Conservation (phyloP, 2,888 invertebrate genomes). For the Cacoxenus indagator region DNA sequence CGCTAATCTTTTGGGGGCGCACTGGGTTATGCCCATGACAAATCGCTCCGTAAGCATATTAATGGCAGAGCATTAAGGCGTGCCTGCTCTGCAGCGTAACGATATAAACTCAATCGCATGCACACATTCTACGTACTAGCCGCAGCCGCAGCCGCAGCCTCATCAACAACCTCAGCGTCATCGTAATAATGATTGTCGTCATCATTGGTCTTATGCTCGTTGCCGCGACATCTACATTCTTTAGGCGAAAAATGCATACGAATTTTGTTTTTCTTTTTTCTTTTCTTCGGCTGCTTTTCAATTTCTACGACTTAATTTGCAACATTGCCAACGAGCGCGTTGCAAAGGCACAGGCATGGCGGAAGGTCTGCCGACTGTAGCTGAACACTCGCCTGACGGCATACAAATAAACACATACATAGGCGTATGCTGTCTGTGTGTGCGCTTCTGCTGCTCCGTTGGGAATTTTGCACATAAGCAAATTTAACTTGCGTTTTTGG, state of each 20-base stretch:
- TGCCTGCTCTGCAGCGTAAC: neutral
- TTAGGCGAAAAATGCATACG: neutral
- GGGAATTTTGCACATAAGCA: conserved; percentile 28
- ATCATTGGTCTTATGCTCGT: neutral
- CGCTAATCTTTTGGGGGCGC: conserved; percentile 6
- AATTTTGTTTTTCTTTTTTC: neutral
- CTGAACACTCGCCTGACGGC: neutral
- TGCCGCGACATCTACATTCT: neutral
- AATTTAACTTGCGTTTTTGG: conserved; percentile 43
- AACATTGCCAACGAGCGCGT: neutral
- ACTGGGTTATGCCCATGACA: neutral
- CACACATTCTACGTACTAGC: neutral
- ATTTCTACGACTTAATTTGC: conserved; percentile 29
- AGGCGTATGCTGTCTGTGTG: neutral
- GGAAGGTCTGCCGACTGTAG: neutral
- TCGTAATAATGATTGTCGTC: neutral
- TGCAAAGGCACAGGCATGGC: neutral
- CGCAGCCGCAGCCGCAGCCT: neutral
- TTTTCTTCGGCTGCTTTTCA: conserved; percentile 15
- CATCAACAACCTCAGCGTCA: conserved; percentile 5
- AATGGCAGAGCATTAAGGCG: neutral
- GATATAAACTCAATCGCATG: neutral
- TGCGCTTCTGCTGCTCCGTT: neutral
- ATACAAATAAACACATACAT: neutral
- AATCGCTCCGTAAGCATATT: conserved; percentile 12